Percentiles rank a stretch among this genome's conserved stretches.
Evolutionary conservation across 1,140 invertebrate species (phyloP).

Genomic region (Orussus abietinus): DNA sequence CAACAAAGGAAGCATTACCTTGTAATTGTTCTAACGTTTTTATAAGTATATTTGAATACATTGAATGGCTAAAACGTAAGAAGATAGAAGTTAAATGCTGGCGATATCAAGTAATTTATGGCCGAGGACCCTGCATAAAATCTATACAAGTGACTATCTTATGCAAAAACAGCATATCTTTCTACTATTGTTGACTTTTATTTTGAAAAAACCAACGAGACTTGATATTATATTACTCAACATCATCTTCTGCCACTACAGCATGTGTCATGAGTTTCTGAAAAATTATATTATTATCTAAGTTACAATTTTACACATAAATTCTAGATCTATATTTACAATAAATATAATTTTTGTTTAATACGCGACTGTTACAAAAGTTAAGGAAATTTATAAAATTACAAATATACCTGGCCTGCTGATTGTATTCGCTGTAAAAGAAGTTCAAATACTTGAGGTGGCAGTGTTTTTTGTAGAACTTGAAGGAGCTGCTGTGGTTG

Average conservation of each 20-base stretch:
- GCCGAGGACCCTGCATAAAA: too few species aligned
- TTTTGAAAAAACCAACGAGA: slow-evolving; percentile 29
- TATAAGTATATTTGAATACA: background rate
- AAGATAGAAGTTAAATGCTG: background rate
- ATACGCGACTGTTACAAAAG: too few species aligned
- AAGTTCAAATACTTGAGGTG: slow-evolving; percentile 85
- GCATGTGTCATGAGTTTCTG: slow-evolving; percentile 40
- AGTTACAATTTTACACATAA: too few species aligned
- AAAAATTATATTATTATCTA: slow-evolving; percentile 23
- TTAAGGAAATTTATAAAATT: slow-evolving; percentile 11
- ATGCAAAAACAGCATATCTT: slow-evolving; percentile 21
- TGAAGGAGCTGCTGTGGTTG: slow-evolving; percentile 89
- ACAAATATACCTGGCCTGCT: slow-evolving; percentile 53
- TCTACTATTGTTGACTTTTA: slow-evolving; percentile 29
- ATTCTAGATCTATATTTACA: too few species aligned
- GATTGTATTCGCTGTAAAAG: slow-evolving; percentile 78
- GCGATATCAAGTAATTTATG: background rate
- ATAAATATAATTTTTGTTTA: too few species aligned
- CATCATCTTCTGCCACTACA: slow-evolving; percentile 47
- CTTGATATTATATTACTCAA: slow-evolving; percentile 38
- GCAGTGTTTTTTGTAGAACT: slow-evolving; percentile 89
- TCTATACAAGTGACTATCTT: slow-evolving; percentile 14
- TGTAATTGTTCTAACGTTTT: background rate
- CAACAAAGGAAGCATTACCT: too few species aligned
- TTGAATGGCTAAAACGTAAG: background rate